A percentile compares a stretch with the other conserved stretches of the same genome.
Conservation (phyloP, 2,113 vertebrate genomes). For the Amphiprion ocellaris region DNA sequence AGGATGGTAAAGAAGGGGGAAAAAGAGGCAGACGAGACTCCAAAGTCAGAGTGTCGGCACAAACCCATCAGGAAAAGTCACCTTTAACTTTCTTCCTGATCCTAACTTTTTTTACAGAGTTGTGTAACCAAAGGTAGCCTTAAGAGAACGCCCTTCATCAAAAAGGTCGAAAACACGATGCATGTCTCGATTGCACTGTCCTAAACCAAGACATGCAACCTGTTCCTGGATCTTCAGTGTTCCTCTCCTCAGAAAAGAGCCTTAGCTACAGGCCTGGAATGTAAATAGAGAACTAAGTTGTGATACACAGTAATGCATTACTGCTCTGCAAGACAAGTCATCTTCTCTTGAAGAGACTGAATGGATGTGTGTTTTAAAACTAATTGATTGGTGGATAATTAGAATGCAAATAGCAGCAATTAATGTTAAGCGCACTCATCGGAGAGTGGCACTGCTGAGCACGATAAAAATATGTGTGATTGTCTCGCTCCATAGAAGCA, state of each 20-base stretch:
- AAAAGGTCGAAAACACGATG: constrained; percentile 50
- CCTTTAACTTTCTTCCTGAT: constrained; percentile 37
- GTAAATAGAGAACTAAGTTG: constrained; percentile 25
- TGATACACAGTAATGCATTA: neutral
- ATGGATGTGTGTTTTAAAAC: constrained; percentile 47
- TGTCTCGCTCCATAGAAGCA: constrained; percentile 54
- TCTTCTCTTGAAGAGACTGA: constrained; percentile 26
- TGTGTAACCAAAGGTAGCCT: neutral
- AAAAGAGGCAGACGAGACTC: constrained; percentile 2
- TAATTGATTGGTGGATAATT: constrained; percentile 70
- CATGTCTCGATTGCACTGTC: constrained; percentile 32
- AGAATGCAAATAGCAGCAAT: constrained; percentile 72
- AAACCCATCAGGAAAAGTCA: constrained; percentile 53
- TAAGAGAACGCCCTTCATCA: constrained; percentile 18
- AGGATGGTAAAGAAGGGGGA: constrained; percentile 3
- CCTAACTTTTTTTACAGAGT: constrained; percentile 11
- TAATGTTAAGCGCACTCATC: constrained; percentile 47
- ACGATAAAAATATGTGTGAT: constrained; percentile 49
- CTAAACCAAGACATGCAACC: constrained; percentile 10
- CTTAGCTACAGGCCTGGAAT: constrained; percentile 23
- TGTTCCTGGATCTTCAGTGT: constrained; percentile 16
- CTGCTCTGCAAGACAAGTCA: neutral
- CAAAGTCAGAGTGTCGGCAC: constrained; percentile 21
- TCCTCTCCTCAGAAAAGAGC: constrained; percentile 35
- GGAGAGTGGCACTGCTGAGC: constrained; percentile 53